Evolutionary conservation across 2,797 vertebrate species (phyloP).

Genomic region (Malacoraja senta): DNA sequence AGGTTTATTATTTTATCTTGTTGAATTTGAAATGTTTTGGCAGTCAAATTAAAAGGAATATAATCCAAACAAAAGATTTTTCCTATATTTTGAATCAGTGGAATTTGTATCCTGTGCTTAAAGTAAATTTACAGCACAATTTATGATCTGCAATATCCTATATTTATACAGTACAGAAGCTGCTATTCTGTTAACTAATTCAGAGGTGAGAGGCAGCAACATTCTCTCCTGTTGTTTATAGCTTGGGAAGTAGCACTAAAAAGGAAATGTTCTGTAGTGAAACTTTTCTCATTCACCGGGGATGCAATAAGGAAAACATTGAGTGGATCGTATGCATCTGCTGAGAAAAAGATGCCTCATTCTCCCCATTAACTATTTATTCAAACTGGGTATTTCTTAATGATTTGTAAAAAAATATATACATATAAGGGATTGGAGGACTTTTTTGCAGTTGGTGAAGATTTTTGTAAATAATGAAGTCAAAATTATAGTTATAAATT

Average conservation of each 20-base stretch:
- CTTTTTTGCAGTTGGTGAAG: no score
- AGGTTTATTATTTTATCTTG: background rate
- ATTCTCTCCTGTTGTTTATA: background rate
- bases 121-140: background rate
- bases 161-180: background rate
- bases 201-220: background rate
- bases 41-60: background rate
- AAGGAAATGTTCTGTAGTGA: background rate
- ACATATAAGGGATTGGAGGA: background rate
- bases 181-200: constrained; percentile 15
- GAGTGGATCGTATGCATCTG: background rate
- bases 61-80: background rate
- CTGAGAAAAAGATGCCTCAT: background rate
- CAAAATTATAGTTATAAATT: no score
- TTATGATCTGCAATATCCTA: background rate
- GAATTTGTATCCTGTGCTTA: background rate
- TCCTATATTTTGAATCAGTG: background rate
- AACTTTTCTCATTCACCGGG: background rate
- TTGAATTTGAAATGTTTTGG: background rate
- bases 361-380: background rate
- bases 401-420: no score
- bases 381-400: background rate
- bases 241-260: background rate
- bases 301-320: background rate
- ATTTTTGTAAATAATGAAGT: background rate